phyloP scores from a whole-genome alignment of 2,888 invertebrate species.

The Drosophila meridiana region DNA sequence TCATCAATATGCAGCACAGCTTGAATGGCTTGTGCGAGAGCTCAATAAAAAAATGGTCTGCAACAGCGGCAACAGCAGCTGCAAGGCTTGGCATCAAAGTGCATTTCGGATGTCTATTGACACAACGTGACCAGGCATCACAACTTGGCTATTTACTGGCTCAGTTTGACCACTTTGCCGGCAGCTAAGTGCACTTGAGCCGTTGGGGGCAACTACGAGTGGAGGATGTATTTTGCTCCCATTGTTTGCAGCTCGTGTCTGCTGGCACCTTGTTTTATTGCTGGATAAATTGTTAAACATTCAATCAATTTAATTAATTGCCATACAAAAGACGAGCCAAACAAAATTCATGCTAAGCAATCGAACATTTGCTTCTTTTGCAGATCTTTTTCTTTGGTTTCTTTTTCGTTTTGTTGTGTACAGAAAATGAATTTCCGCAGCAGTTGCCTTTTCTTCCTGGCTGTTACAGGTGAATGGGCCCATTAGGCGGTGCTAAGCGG shows the following conservation, averaged over 20 bases:
- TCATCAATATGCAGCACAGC: constrained; percentile 23
- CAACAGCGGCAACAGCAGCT: constrained; percentile 54
- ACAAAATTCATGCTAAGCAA: constrained; percentile 37
- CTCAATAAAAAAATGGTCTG: constrained; percentile 11
- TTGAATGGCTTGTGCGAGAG: constrained; percentile 6
- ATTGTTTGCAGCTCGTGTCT: constrained; percentile 22
- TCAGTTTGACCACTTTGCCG: constrained; percentile 15
- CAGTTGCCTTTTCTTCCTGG: constrained; percentile 15
- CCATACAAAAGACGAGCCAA: constrained; percentile 32
- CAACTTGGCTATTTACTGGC: constrained; percentile 50
- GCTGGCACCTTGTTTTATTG: constrained; percentile 52
- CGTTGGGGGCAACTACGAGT: constrained; percentile 9
- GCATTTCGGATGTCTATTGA: constrained; percentile 71
- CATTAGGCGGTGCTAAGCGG: constrained; percentile 43
- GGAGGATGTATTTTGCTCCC: constrained; percentile 22
- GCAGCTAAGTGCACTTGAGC: constrained; percentile 46
- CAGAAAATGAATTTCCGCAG: constrained; percentile 46
- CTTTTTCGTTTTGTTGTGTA: neutral
- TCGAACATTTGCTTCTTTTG: constrained; percentile 15
- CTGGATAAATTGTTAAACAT: constrained; percentile 63
- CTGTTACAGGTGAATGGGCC: constrained; percentile 65
- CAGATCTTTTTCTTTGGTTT: constrained; percentile 9
- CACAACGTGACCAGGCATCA: constrained; percentile 72
- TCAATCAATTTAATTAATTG: constrained; percentile 76
- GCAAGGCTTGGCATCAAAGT: constrained; percentile 62